Percentiles rank a stretch among this genome's conserved stretches.
Evolutionary conservation across 2,797 vertebrate species (phyloP).

Genomic region (Thripadectes ignobilis): DNA sequence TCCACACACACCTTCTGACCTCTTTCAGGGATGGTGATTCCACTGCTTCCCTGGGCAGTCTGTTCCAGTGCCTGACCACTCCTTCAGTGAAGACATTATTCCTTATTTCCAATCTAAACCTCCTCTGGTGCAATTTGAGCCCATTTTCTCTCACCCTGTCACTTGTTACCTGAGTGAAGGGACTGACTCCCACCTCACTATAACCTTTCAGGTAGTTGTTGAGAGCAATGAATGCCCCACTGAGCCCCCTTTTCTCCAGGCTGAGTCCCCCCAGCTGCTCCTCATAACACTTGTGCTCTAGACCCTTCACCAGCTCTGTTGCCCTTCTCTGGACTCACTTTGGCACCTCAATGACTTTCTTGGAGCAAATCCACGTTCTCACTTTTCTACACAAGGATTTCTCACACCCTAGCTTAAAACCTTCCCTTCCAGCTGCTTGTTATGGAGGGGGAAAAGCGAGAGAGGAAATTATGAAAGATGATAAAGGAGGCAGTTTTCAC

Average conservation of each 20-base stretch:
- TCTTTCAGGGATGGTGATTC: not conserved
- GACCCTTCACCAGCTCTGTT: not conserved
- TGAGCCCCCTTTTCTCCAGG: not conserved
- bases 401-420: not conserved
- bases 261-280: not conserved
- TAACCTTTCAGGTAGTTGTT: not conserved
- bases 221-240: too few species aligned
- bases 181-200: rapidly evolving
- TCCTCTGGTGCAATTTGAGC: not conserved
- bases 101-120: not conserved
- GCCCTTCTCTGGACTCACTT: not conserved
- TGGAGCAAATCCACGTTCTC: not conserved
- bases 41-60: not conserved
- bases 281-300: not conserved
- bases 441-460: rapidly evolving
- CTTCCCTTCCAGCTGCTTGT: not conserved
- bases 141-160: not conserved
- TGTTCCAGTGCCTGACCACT: not conserved
- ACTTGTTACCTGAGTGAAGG: not conserved
- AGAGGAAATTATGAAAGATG: not conserved
- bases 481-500: not conserved
- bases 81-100: not conserved
- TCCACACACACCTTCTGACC: not conserved
- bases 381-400: not conserved
- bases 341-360: not conserved